Evolutionary conservation across 2,888 invertebrate genomes (phyloP), one percentile per base, ranked within the genome.

Genomic region (Lycaena phlaeas): DNA sequence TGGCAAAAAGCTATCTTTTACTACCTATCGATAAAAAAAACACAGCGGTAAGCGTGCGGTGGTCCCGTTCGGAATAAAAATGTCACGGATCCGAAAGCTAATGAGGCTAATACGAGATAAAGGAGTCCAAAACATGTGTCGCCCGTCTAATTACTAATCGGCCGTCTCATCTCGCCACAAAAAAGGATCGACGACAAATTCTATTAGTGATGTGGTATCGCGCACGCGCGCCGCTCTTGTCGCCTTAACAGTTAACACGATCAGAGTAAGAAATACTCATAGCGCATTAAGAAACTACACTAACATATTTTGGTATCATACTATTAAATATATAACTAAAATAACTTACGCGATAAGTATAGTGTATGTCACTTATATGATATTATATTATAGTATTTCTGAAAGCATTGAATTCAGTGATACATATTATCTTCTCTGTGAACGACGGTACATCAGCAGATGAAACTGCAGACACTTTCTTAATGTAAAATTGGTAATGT

Each of bases 71-170:
- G 42, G 48, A 70, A 75, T 64, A 67, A 68, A 69, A 61, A 59
- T 49, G 55, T 56, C 48, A 53, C 54, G 55, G 52, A 51, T 52
- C 55, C 46, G 46, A 49, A 46, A 51, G 48, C 60, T 75, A 72
- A 79, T 73, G 71, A 77, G 68, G 53, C 63, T 59, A 66, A 67
- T 56, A 64, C 59, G 61, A 71, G 73, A 74, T 77, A 70, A 79
- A 76, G 65, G 64, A 67, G 56, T 58, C 61, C 53, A 64, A 69
- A 78, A 81, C 79, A 79, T 71, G 79, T 79, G 81, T 81, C 76
- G 61, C 64, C 68, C 68, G 67, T 71, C 74, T 79, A 82, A 82
- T 82, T 82, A 79, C 71, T 76, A 75, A 84, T 84, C 82, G 69
- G 64, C 56, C 60, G 64, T 64, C 61, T 70, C 67, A 81, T 82